Evolutionary conservation across 2,888 invertebrate genomes (phyloP).

Genomic region (Polylopha cassiicola): DNA sequence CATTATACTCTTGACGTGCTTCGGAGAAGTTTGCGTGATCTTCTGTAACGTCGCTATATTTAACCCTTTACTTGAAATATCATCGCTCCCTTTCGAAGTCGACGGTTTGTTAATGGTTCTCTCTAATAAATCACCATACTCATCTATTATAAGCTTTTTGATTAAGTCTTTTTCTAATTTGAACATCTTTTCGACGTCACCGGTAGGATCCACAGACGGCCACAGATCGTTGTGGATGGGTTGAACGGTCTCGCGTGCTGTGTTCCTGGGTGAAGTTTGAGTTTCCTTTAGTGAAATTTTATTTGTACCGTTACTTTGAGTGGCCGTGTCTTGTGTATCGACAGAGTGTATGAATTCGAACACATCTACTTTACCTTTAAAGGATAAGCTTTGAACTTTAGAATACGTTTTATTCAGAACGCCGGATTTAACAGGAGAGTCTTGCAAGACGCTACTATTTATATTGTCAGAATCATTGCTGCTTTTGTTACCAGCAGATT

Average conservation of each 20-base stretch:
- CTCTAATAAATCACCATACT: constrained; percentile 61
- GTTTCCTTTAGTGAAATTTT: constrained; percentile 64
- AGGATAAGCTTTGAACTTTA: constrained; percentile 52
- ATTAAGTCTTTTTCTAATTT: constrained; percentile 67
- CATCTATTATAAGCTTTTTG: constrained; percentile 61
- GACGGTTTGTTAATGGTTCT: constrained; percentile 59
- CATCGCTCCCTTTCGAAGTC: constrained; percentile 41
- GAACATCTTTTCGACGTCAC: constrained; percentile 60
- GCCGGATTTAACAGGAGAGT: constrained; percentile 27
- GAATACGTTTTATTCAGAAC: constrained; percentile 41
- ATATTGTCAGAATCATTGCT: constrained; percentile 22
- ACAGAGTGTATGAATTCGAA: constrained; percentile 65
- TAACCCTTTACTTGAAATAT: constrained; percentile 29
- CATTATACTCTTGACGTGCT: constrained; percentile 63
- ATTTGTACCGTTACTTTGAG: constrained; percentile 52
- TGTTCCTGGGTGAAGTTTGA: constrained; percentile 60
- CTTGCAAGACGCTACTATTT: constrained; percentile 13
- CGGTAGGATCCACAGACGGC: constrained; percentile 52
- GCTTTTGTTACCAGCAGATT: constrained; percentile 24
- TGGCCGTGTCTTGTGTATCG: constrained; percentile 62
- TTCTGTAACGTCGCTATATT: constrained; percentile 54
- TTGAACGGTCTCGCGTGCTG: constrained; percentile 34
- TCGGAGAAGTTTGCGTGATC: constrained; percentile 69
- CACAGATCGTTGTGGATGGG: constrained; percentile 64
- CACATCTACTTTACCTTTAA: constrained; percentile 62